Percentiles rank a stretch among this genome's conserved stretches.
Evolutionary conservation across 2,888 invertebrate species (phyloP).

Genomic region (Biston stratarius): DNA sequence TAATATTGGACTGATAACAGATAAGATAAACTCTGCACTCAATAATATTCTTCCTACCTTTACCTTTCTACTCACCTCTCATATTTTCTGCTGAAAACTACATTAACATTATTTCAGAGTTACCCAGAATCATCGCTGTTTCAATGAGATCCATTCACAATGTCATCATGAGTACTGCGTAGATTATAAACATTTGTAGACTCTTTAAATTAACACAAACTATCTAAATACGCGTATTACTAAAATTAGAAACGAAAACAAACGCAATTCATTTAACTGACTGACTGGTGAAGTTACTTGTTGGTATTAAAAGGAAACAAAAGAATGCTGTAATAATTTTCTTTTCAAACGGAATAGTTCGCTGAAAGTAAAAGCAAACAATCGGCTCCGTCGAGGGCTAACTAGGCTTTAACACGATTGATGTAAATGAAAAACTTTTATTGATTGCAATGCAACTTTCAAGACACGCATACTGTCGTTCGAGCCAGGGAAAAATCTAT

Average conservation of each 20-base stretch:
- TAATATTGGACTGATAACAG: slow-evolving; percentile 79
- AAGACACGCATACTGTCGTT: slow-evolving; percentile 38
- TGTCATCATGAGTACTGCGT: neutral
- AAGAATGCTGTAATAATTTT: slow-evolving; percentile 22
- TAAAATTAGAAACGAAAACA: slow-evolving; percentile 6
- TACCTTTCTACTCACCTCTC: slow-evolving; percentile 34
- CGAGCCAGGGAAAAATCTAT: slow-evolving; percentile 29
- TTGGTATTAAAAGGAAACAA: slow-evolving; percentile 21
- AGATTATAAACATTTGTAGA: neutral
- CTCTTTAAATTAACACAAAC: neutral
- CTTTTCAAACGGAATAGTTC: slow-evolving; percentile 29
- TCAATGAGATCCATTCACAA: neutral
- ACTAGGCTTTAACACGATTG: slow-evolving; percentile 43
- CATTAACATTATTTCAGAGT: slow-evolving; percentile 6
- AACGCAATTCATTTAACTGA: slow-evolving; percentile 2
- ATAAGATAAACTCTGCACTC: slow-evolving; percentile 78
- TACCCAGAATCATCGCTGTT: no score
- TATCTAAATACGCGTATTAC: neutral
- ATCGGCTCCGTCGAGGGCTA: slow-evolving; percentile 43
- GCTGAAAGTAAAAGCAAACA: slow-evolving; percentile 44
- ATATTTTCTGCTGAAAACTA: slow-evolving; percentile 44
- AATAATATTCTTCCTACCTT: slow-evolving; percentile 58
- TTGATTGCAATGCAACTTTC: slow-evolving; percentile 48
- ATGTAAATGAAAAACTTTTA: slow-evolving; percentile 48
- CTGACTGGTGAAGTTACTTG: neutral